Evolutionary conservation across 2,113 vertebrate species (phyloP).

Genomic region (Sapajus apella): DNA sequence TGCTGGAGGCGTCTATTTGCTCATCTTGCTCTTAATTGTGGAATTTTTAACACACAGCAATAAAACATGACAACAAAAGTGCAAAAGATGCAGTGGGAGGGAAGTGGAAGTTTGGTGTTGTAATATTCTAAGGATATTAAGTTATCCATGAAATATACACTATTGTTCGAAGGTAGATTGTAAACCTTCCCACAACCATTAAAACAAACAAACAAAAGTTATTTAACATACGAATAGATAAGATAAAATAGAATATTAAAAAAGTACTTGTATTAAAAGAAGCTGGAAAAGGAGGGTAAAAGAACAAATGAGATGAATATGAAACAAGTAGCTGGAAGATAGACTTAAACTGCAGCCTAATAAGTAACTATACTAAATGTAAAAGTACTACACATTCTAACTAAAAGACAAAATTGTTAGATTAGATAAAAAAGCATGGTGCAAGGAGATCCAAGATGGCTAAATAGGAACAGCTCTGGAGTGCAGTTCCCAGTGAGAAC

Average conservation of each 20-base stretch:
- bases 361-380: background rate
- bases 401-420: background rate
- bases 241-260: background rate
- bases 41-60: background rate
- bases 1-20: too few relatives aligned
- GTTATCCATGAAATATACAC: background rate
- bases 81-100: background rate
- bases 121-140: background rate
- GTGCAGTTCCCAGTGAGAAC: too few relatives aligned
- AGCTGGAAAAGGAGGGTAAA: background rate
- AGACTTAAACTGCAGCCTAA: background rate
- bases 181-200: background rate
- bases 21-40: background rate
- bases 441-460: background rate
- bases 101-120: background rate
- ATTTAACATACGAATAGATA: background rate
- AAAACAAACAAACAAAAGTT: background rate
- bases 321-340: background rate
- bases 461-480: too few relatives aligned
- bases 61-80: background rate
- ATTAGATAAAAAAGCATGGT: background rate
- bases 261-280: background rate
- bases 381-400: background rate
- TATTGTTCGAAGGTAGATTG: background rate
- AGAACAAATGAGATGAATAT: background rate